Base-by-base conservation (phyloP, 2,888 invertebrate genomes). In the Epinotia bilunana region DNA sequence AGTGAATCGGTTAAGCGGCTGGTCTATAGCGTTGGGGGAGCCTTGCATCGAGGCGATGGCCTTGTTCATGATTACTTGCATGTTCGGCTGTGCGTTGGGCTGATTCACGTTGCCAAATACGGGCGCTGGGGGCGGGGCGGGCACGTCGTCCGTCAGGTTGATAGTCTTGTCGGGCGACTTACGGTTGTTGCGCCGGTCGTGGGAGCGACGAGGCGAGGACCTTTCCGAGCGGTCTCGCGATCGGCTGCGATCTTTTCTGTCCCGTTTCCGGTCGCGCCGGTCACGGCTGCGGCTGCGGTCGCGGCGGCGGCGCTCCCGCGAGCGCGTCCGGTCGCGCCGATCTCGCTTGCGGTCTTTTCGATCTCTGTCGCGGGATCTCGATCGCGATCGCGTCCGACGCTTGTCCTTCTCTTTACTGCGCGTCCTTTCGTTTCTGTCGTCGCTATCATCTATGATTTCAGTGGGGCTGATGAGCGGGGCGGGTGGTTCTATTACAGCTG, bases 221-320 rank as follows among this genome's bases (percentile, higher is more conserved):
- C 95, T 94, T 2, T 95, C 94, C 0, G 92, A 91, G 0, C 95
- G 94, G 2, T 95, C 94, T 6, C 95, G 94, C n/a, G 95, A 94
- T 20, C 95, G 91, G 77, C 95, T 95, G 77, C 95, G 93, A 60
- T 95, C 94, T 79, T 92, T 93, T 39, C 95, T 88, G 74, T 94
- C 92, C 2, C 95, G 88, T 71, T 94, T 91, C 70, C 95, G 88
- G 79, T 90, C 89, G n/a, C 91, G 87, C 11, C 90, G 82, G 9
- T 90, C 86, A 55, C 96, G 89, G 79, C 95, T 95, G 62, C 96
- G 94, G 76, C 96, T 95, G 57, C 96, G 95, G 72, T 95, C 93
- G 80, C 87, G 95, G 43, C 95, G 94, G 20, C 94, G 92, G 20
- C 96, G 91, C 2, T 96, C 97, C 77, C 95, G 89, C 39, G 95